Percentiles rank a stretch among this genome's conserved stretches.
phyloP scores from a whole-genome alignment of 2,113 vertebrate species.

The Accipiter cooperii region DNA sequence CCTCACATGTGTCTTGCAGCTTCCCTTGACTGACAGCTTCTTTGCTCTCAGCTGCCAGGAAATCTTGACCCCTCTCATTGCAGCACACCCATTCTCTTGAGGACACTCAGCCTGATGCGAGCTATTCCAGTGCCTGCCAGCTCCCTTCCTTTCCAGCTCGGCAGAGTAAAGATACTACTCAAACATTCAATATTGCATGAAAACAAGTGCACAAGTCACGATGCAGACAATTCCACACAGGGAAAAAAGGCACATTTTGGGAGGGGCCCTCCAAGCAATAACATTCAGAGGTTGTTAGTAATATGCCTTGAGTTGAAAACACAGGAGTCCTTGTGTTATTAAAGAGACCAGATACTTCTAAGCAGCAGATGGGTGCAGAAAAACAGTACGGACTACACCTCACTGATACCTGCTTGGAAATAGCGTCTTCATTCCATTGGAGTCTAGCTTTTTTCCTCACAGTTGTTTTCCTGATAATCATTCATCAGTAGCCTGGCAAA shows the following conservation, averaged over 20 bases:
- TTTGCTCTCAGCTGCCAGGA: not conserved
- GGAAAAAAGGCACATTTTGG: not conserved
- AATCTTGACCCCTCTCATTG: not conserved
- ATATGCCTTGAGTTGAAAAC: not conserved
- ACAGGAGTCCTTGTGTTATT: not conserved
- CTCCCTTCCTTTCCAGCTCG: not conserved
- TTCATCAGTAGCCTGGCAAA: not conserved
- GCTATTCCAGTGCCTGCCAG: not conserved
- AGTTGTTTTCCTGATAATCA: not conserved
- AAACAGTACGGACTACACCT: not conserved
- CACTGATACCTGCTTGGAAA: not conserved
- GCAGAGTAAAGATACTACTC: not conserved
- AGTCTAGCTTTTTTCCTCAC: not conserved
- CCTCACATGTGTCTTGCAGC: not conserved
- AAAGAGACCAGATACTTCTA: not conserved
- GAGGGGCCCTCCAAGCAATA: not conserved
- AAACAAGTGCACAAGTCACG: not conserved
- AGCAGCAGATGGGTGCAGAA: not conserved
- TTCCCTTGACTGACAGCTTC: not conserved
- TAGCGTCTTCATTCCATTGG: not conserved
- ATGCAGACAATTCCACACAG: not conserved
- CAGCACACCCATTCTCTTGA: conserved; percentile 27
- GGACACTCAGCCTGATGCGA: not conserved
- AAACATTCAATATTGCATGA: not conserved
- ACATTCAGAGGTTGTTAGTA: not conserved